Percentiles rank a stretch among this genome's conserved stretches.
phyloP scores from a whole-genome alignment of 2,113 vertebrate species.

The Eleginops maclovinus region DNA sequence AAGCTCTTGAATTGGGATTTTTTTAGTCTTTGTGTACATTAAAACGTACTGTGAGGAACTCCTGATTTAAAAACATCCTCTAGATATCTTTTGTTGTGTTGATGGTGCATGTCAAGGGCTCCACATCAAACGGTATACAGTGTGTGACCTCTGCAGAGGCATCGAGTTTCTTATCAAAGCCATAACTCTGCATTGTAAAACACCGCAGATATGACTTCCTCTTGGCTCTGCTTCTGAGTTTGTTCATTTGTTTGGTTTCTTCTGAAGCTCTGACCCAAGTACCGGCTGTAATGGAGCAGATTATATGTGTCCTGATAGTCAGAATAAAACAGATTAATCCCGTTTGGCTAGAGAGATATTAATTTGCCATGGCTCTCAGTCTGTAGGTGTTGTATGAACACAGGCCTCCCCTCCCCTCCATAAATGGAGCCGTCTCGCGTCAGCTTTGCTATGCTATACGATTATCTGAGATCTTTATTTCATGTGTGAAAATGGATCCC shows the following conservation, averaged over 20 bases:
- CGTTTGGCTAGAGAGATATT: conserved; percentile 44
- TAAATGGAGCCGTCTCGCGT: conserved; percentile 60
- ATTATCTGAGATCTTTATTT: conserved; percentile 83
- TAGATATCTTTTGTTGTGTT: conserved; percentile 27
- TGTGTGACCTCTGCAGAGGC: conserved; percentile 53
- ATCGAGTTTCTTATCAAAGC: conserved; percentile 61
- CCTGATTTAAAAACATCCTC: conserved; percentile 29
- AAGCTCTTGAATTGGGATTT: neutral
- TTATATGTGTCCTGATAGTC: conserved; percentile 11
- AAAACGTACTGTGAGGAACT: neutral
- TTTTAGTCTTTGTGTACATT: conserved; percentile 1
- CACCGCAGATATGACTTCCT: conserved; percentile 49
- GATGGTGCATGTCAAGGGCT: conserved; percentile 23
- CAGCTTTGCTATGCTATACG: conserved; percentile 68
- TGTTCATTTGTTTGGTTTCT: conserved; percentile 22
- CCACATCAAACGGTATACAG: conserved; percentile 52
- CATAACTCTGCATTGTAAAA: conserved; percentile 58
- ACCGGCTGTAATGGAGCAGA: conserved; percentile 30
- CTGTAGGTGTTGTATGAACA: conserved; percentile 61
- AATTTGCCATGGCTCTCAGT: conserved; percentile 52
- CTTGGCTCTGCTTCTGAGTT: conserved; percentile 42
- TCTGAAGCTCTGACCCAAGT: conserved; percentile 11
- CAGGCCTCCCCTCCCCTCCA: conserved; percentile 38
- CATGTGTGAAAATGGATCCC: conserved; percentile 77
- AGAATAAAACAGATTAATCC: conserved; percentile 26